Conservation (phyloP, 2,797 vertebrate species). For the Periparus ater region DNA sequence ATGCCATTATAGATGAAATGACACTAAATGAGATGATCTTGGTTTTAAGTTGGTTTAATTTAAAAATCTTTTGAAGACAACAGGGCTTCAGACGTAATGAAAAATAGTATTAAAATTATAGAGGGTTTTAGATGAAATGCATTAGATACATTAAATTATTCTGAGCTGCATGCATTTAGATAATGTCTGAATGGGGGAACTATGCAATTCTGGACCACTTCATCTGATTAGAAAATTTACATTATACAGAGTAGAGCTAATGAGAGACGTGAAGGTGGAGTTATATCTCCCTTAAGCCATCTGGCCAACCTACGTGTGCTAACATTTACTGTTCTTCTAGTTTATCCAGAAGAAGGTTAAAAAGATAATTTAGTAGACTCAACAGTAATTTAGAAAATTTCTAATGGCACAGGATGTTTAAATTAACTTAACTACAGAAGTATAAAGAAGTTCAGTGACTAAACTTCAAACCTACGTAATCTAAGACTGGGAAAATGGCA, state of each 20-base stretch:
- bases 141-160: slow-evolving; percentile 11
- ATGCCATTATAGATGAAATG: neutral
- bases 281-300: neutral
- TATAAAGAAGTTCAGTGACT: neutral
- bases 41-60: neutral
- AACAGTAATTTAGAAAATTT: neutral
- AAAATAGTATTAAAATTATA: neutral
- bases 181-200: neutral
- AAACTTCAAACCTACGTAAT: neutral
- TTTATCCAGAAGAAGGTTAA: neutral
- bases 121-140: neutral
- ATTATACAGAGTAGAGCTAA: neutral
- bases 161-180: neutral
- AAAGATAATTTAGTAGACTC: neutral
- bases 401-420: neutral
- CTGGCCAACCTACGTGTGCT: neutral
- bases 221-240: slow-evolving; percentile 25
- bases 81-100: neutral
- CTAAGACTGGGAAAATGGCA: neutral
- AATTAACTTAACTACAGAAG: neutral
- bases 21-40: neutral
- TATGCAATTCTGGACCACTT: slow-evolving; percentile 1
- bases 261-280: neutral
- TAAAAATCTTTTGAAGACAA: neutral
- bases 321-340: neutral